Base-by-base conservation (phyloP, 2,888 invertebrate genomes). In the Drosophila neonasuta region DNA sequence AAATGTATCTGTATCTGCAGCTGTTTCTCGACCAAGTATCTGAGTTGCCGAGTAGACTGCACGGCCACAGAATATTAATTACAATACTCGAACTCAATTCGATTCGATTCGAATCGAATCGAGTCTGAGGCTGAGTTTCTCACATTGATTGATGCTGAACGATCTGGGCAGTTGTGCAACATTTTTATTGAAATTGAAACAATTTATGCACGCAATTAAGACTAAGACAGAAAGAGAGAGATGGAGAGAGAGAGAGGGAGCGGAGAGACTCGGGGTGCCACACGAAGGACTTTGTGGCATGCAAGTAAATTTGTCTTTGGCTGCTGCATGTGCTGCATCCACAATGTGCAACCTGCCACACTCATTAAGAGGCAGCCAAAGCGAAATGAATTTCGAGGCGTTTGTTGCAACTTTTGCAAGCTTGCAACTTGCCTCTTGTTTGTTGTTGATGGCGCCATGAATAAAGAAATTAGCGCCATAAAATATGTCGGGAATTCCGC, bases 151-250 rank as follows among this genome's bases (percentile, higher is more conserved):
- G 80, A 80, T 85, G 36, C 36, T 36, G 36, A 36, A 11, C n/a
- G 36, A 36, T 36, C 36, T 77, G 49, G 42, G n/a, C 52, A 34
- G 77, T 80, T 78, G 81, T 83, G 82, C 85, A 79, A 83, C 75
- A 78, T 80, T 79, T 70, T 83, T 83, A 86, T 82, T 82, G 86
- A 80, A 85, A 82, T 86, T 78, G 81, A 70, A 70, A 69, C 83
- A 84, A 87, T 84, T 84, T 84, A 84, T 87, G 79, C 87, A 85
- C 78, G 87, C 83, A 84, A 84, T 84, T 84, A 84, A 85, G 80
- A 63, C 72, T 67, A 63, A 68, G 71, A 68, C 57, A 65, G 7
- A 9, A 8, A 8, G 13, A 29, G 11, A 8, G n/a, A n/a, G n/a
- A 13, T 3, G 6, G 10, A 49, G 11, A 2, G 10, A 11, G 13